Conservation (phyloP, 2,888 invertebrate species). For the Ormyrus labotus region DNA sequence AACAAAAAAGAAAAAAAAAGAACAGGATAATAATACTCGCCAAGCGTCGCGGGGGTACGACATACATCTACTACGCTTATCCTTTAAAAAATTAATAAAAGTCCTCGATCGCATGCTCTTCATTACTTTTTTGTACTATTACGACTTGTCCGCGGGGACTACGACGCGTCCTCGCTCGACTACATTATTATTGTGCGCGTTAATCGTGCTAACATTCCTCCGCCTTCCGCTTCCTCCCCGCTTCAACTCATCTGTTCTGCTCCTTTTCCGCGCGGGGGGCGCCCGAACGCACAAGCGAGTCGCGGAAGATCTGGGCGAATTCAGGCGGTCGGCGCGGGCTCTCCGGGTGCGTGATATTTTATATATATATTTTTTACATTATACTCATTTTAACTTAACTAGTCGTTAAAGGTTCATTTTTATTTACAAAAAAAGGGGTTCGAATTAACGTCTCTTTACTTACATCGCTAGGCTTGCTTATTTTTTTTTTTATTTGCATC, state of each 20-base stretch:
- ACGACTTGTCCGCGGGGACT: slow-evolving; percentile 35
- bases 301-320: slow-evolving; percentile 23
- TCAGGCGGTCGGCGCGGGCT: slow-evolving; percentile 23
- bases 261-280: neutral
- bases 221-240: neutral
- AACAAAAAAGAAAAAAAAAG: neutral
- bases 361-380: slow-evolving; percentile 8
- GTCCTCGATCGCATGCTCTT: slow-evolving; percentile 36
- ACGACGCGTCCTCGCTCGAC: neutral
- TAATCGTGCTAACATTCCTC: neutral
- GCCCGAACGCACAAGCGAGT: neutral
- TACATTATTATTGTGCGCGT: neutral
- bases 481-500: slow-evolving; percentile 27
- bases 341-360: slow-evolving; percentile 3
- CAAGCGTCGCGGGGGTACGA: neutral
- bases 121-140: slow-evolving; percentile 54
- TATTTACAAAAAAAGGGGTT: slow-evolving; percentile 48
- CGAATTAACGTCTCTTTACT: slow-evolving; percentile 36
- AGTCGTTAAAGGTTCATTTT: neutral
- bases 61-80: neutral
- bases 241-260: neutral
- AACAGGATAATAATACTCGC: slow-evolving; percentile 45
- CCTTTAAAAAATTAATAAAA: slow-evolving; percentile 17
- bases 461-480: slow-evolving; percentile 33
- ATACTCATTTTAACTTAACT: neutral